These are phyloP conservation scores for Propithecus coquereli DNA, from an alignment of 2,113 vertebrate genomes.

Conservation along the genomic window DNA sequence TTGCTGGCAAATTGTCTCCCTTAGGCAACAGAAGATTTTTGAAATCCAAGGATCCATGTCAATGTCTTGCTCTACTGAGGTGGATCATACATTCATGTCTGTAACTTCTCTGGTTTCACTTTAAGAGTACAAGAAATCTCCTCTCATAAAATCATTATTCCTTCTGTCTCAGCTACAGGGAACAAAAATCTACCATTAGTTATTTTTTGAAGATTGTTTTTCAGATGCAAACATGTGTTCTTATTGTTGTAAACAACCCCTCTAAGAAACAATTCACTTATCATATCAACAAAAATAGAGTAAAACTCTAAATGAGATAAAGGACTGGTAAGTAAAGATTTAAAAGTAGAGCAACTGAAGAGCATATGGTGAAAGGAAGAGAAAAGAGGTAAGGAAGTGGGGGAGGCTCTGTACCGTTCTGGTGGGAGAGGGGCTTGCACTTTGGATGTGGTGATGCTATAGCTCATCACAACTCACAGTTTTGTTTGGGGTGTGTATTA, in stretches of 20 bases:
- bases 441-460: not conserved
- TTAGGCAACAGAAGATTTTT: not conserved
- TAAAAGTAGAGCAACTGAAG: not conserved
- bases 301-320: not conserved
- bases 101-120: not conserved
- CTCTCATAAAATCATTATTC: not conserved
- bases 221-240: not conserved
- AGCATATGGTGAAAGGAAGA: not conserved
- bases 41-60: not conserved
- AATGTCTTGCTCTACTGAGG: not conserved
- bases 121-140: not conserved
- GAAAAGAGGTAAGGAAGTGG: not conserved
- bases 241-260: not conserved
- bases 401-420: too few relatives aligned
- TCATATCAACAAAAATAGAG: not conserved
- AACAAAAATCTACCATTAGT: not conserved
- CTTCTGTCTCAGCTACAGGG: not conserved
- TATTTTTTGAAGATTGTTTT: not conserved
- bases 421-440: accelerated
- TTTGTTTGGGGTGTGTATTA: not conserved
- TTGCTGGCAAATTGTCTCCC: not conserved
- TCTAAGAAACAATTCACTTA: not conserved
- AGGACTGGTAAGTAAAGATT: not conserved
- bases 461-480: not conserved
- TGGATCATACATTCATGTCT: not conserved